These are phyloP conservation scores for Apocrypta bakeri DNA, from an alignment of 1,140 invertebrate species.

Conservation along the genomic window DNA sequence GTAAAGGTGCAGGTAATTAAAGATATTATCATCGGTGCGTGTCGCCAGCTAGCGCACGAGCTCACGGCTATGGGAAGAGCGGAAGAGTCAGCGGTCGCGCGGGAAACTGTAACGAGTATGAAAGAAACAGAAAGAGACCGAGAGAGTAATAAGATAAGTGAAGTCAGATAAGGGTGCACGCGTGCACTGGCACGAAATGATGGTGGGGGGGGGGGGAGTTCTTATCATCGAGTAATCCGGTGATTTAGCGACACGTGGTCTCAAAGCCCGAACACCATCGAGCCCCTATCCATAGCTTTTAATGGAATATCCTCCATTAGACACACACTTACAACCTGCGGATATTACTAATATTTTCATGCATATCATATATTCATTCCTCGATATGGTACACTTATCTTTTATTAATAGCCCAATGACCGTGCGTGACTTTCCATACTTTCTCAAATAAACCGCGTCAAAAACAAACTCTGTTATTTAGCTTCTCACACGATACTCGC, in stretches of 20 bases:
- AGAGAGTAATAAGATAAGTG: slow-evolving; percentile 49
- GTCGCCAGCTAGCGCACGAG: slow-evolving; percentile 62
- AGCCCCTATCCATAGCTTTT: background rate
- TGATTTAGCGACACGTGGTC: slow-evolving; percentile 51
- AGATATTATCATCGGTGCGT: slow-evolving; percentile 72
- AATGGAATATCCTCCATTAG: background rate
- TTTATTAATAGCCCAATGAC: background rate
- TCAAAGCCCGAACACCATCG: background rate
- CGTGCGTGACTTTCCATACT: no score
- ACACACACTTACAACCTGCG: background rate
- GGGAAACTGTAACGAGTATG: slow-evolving; percentile 56
- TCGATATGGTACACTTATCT: background rate
- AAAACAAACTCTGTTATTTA: background rate
- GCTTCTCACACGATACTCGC: no score
- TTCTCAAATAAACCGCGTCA: background rate
- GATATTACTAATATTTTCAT: background rate
- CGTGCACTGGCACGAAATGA: background rate
- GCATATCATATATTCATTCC: background rate
- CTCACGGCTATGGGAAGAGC: slow-evolving; percentile 35
- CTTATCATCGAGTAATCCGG: slow-evolving; percentile 51
- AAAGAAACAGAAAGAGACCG: slow-evolving; percentile 25
- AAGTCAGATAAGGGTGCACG: slow-evolving; percentile 31
- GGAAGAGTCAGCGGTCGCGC: background rate
- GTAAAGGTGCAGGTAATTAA: slow-evolving; percentile 66
- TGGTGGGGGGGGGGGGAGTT: background rate